These are phyloP conservation scores for Nyctibius grandis DNA, from an alignment of 2,797 vertebrate species.

Conservation along the genomic window DNA sequence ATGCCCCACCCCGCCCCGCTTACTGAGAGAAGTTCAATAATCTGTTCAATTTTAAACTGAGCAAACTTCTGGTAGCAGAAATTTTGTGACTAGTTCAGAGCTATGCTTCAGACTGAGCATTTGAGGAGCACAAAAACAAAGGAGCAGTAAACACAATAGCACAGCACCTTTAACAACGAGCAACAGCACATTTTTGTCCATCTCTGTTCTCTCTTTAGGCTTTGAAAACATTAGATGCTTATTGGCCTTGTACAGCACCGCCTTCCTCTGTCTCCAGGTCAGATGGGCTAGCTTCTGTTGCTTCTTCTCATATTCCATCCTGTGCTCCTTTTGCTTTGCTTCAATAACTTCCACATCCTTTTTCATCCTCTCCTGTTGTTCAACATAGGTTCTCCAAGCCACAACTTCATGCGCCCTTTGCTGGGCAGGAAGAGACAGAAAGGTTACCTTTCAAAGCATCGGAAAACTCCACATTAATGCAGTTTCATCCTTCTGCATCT, in stretches of 20 bases:
- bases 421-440: conserved; percentile 60
- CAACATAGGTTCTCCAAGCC: conserved; percentile 82
- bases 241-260: conserved; percentile 71
- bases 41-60: neutral
- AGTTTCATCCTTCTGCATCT: neutral
- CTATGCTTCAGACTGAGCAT: neutral
- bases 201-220: conserved; percentile 74
- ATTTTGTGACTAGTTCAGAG: neutral
- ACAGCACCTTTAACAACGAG: conserved; percentile 88
- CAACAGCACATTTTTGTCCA: conserved; percentile 66
- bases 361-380: conserved; percentile 78
- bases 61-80: neutral
- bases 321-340: conserved; percentile 81
- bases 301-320: conserved; percentile 74
- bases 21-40: neutral
- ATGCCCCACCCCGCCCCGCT: neutral
- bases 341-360: conserved; percentile 78
- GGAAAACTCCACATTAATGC: neutral
- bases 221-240: conserved; percentile 60
- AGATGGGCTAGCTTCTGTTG: conserved; percentile 75
- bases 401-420: conserved; percentile 88
- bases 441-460: neutral
- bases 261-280: conserved; percentile 83
- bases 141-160: neutral
- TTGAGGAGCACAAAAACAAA: neutral